Evolutionary conservation across 2,797 vertebrate species (phyloP), one percentile per base, ranked within the genome.

Genomic region (Acanthopagrus latus): DNA sequence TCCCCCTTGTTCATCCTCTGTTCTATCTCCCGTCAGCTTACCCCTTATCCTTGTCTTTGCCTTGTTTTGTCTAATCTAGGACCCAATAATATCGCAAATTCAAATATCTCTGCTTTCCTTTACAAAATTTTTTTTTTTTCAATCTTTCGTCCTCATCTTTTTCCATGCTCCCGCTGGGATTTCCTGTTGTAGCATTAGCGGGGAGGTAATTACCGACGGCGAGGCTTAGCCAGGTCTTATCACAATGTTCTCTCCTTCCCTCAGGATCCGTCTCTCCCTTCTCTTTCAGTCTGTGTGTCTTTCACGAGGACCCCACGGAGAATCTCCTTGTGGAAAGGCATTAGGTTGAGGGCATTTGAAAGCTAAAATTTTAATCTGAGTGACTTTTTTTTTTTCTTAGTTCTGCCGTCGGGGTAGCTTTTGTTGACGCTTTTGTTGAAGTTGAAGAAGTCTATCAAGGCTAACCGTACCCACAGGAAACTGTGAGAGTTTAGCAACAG

Each of bases 141-240:
- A 83, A 64, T 91, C 77, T 81, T 64, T 46, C 14, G 17, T 76
- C 62, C 56, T 77, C 81, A 74, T 91, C 78, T 81, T 74, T 52
- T 56, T 62, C 68, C 56, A 14, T 27, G 51, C 68, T 85, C 83
- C 82, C 80, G 6, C 68, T 62, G 78, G 88, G 77, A 76, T 80
- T 82, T 83, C 78, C 78, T 69, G 66, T 72, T 52, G 81, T 79
- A 79, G 82, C 74, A 82, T 90, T 92, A 86, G 75, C 4, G 48
- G 75, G 72, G 72, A 83, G 89, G 85, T 92, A 93, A 94, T 93
- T 92, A 92, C 91, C 20, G 72, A 70, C 25, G 54, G 87, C 46
- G 0, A 85, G 82, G 86, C 90, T 92, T 88, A 89, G 84, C 79
- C 76, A 21, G 73, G 83, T 90, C 79, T 92, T 93, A 93, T 91